A percentile compares a stretch with the other conserved stretches of the same genome.
Evolutionary conservation across 2,113 vertebrate genomes (phyloP).

Genomic region (Calonectris borealis): DNA sequence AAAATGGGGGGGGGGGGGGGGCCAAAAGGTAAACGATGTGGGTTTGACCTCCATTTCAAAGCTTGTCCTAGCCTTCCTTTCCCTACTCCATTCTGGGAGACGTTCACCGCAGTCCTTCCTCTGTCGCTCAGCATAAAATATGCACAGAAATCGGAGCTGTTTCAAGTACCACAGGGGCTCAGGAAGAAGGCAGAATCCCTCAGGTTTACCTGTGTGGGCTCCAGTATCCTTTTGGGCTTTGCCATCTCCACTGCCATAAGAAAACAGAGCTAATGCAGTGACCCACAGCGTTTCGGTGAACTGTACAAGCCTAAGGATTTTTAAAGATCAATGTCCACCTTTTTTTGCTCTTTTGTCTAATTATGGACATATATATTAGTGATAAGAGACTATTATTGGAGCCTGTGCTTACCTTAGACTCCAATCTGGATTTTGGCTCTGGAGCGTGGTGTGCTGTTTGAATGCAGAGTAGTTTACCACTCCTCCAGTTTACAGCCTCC

Average conservation of each 20-base stretch:
- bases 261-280: neutral
- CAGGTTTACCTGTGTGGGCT: neutral
- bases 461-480: neutral
- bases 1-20: neutral
- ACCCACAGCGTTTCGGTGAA: neutral
- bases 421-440: neutral
- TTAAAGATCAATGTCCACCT: neutral
- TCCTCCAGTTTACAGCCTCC: slow-evolving; percentile 14
- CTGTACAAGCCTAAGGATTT: neutral
- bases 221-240: neutral
- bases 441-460: neutral
- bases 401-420: neutral
- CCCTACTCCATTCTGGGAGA: neutral
- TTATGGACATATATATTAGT: neutral
- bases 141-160: neutral
- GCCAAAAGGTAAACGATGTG: neutral
- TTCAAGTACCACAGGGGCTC: neutral
- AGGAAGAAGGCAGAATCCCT: neutral
- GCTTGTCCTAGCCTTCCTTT: neutral
- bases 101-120: neutral
- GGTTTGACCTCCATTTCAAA: slow-evolving; percentile 9
- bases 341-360: neutral
- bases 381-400: neutral
- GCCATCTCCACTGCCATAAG: neutral
- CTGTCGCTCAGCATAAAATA: neutral